Conservation (phyloP, 2,888 invertebrate genomes). For the Zhuqinia jingwanae region DNA sequence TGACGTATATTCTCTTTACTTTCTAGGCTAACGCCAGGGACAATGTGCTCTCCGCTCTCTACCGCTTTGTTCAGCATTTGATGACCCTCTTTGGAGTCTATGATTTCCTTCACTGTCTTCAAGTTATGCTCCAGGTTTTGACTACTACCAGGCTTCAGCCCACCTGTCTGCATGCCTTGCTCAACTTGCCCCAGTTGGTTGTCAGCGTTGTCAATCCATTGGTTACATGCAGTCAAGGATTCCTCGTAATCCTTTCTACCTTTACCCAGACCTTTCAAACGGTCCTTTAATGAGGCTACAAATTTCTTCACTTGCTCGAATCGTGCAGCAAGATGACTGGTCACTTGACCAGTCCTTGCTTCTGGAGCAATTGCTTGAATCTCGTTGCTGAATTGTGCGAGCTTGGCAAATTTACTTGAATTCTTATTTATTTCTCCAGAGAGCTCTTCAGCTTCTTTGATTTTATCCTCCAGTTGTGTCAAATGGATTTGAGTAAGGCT, state of each 20-base stretch:
- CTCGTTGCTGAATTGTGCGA: conserved; percentile 87
- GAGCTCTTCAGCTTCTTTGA: conserved; percentile 85
- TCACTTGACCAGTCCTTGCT: conserved; percentile 90
- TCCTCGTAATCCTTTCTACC: conserved; percentile 87
- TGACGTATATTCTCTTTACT: conserved; percentile 92
- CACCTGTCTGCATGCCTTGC: neutral
- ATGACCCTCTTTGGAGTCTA: conserved; percentile 88
- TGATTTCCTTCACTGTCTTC: conserved; percentile 65
- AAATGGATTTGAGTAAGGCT: conserved; percentile 87
- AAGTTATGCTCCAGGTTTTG: conserved; percentile 45
- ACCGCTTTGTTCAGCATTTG: conserved; percentile 89
- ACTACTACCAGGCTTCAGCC: conserved; percentile 82
- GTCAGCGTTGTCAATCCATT: conserved; percentile 90
- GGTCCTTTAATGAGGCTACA: conserved; percentile 86
- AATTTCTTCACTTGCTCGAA: conserved; percentile 89
- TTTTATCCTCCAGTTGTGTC: conserved; percentile 86
- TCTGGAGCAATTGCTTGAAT: conserved; percentile 90
- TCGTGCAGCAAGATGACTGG: conserved; percentile 88
- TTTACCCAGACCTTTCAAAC: conserved; percentile 86
- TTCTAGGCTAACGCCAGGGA: conserved; percentile 92
- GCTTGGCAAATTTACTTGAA: conserved; percentile 85
- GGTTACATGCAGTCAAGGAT: conserved; percentile 86
- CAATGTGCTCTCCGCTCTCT: conserved; percentile 93
- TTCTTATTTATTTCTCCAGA: conserved; percentile 86
- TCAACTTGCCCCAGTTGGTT: conserved; percentile 84